Conservation (phyloP, 2,113 vertebrate species). For the Sceloporus undulatus region DNA sequence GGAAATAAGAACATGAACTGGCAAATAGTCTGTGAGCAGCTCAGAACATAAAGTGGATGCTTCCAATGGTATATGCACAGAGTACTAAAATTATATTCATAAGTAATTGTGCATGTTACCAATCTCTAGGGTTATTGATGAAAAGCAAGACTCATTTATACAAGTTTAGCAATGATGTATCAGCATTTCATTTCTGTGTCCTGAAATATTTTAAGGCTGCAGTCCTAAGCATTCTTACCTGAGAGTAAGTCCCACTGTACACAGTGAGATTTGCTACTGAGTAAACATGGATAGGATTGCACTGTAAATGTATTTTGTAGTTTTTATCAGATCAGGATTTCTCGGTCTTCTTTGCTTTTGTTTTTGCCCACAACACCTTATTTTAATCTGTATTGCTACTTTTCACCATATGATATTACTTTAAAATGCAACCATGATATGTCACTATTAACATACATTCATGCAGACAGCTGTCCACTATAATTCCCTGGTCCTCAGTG, state of each 20-base stretch:
- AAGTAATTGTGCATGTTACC: constrained; percentile 58
- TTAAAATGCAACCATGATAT: constrained; percentile 31
- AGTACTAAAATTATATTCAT: constrained; percentile 44
- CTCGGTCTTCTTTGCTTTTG: neutral
- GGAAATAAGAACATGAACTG: constrained; percentile 19
- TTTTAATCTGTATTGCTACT: constrained; percentile 27
- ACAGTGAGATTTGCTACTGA: neutral
- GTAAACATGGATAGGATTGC: neutral
- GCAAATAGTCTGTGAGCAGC: neutral
- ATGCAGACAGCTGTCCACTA: constrained; percentile 19
- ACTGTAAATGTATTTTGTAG: constrained; percentile 1
- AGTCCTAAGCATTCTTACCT: neutral
- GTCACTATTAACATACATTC: constrained; percentile 14
- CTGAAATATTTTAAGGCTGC: constrained; percentile 28
- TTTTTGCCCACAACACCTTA: constrained; percentile 36
- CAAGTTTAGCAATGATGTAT: constrained; percentile 53
- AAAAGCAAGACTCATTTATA: constrained; percentile 58
- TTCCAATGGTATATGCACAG: constrained; percentile 27
- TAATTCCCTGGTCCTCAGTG: neutral
- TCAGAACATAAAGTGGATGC: constrained; percentile 29
- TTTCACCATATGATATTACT: constrained; percentile 36
- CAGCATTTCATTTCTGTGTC: constrained; percentile 29
- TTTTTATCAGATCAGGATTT: constrained; percentile 22
- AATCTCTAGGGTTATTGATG: constrained; percentile 63
- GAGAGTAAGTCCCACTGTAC: neutral